phyloP scores from a whole-genome alignment of 2,113 vertebrate genomes.

The Raja brachyura region DNA sequence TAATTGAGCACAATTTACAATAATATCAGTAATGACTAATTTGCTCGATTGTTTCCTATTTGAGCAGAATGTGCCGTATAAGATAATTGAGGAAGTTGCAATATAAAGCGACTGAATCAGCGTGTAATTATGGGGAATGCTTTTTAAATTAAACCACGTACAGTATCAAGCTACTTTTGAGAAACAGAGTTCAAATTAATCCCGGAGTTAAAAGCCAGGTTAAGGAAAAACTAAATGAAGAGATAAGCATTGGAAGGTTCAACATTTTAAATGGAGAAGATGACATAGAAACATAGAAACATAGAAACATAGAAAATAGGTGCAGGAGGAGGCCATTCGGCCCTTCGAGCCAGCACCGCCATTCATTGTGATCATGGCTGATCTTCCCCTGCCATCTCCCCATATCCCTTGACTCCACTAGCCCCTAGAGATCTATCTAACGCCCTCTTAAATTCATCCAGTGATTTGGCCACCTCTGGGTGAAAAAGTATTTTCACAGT shows the following conservation, averaged over 20 bases:
- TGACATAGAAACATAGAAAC: no score
- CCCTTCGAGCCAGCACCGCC: no score
- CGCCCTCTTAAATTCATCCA: no score
- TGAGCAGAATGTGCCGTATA: background rate
- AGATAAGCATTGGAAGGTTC: slow-evolving; percentile 2
- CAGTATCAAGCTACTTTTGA: slow-evolving; percentile 9
- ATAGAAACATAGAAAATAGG: no score
- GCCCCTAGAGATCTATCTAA: no score
- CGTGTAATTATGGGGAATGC: slow-evolving; percentile 30
- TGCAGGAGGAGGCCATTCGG: no score
- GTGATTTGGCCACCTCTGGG: no score
- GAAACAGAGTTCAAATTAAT: slow-evolving; percentile 23
- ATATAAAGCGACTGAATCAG: slow-evolving; percentile 26
- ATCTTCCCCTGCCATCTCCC: no score
- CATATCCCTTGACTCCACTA: no score
- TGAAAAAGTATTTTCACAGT: no score
- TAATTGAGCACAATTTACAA: slow-evolving; percentile 21
- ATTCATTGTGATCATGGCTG: no score
- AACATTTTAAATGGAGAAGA: background rate
- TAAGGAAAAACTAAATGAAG: slow-evolving; percentile 4
- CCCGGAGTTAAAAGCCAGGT: background rate
- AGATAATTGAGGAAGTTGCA: background rate
- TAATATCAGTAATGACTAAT: slow-evolving; percentile 32
- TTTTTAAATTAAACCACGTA: slow-evolving; percentile 30
- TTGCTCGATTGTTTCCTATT: background rate